Percentiles rank a stretch among this genome's conserved stretches.
phyloP scores from a whole-genome alignment of 2,113 vertebrate species.

The Mirza zaza region DNA sequence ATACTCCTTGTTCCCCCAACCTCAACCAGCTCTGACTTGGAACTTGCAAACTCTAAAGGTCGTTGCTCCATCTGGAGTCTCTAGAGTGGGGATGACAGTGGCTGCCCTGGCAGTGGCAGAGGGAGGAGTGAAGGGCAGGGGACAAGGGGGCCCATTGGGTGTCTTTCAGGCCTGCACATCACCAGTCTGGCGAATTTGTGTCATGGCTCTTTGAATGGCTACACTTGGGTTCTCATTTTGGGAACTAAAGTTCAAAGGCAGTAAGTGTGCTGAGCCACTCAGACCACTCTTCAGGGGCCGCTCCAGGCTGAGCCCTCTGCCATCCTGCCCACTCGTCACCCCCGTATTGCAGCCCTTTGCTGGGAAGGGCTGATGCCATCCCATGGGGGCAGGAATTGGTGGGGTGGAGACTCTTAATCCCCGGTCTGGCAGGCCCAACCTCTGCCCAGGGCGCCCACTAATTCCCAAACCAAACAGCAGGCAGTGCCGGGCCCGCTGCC shows the following conservation, averaged over 20 bases:
- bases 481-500: neutral
- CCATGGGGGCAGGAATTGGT: neutral
- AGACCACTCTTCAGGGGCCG: neutral
- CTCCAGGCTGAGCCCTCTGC: neutral
- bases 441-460: constrained; percentile 71
- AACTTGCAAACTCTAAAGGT: neutral
- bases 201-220: neutral
- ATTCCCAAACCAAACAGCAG: constrained; percentile 77
- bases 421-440: constrained; percentile 56
- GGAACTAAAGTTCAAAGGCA: neutral
- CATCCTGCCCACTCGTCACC: neutral
- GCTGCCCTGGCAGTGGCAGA: neutral
- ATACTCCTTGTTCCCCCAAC: neutral
- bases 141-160: rapidly evolving
- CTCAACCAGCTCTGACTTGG: neutral
- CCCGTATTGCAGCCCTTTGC: neutral
- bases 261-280: neutral
- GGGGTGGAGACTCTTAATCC: constrained; percentile 70
- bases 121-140: neutral
- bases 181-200: neutral
- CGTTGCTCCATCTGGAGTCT: neutral
- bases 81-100: neutral
- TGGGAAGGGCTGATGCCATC: neutral
- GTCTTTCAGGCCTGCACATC: neutral
- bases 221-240: neutral